These are phyloP conservation scores for Rotaria sp. DNA, from an alignment of 2,888 invertebrate genomes.

Conservation along the genomic window DNA sequence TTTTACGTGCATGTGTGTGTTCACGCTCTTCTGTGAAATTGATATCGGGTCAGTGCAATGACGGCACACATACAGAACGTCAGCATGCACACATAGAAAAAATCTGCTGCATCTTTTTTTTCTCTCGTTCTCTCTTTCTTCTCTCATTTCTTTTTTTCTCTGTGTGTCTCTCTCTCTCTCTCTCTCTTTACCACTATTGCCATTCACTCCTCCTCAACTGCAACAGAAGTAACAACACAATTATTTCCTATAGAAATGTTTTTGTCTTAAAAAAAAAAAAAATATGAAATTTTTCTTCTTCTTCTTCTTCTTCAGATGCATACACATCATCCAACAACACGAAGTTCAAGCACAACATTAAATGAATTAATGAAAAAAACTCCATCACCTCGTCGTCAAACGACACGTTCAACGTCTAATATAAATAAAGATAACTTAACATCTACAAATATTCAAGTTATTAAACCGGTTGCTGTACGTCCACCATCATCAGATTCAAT, in stretches of 20 bases:
- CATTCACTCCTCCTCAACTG: background rate
- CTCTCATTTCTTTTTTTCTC: background rate
- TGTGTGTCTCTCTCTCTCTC: background rate
- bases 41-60: slow-evolving; percentile 20
- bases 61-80: background rate
- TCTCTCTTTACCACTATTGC: background rate
- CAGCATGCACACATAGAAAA: background rate
- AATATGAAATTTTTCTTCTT: background rate
- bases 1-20: slow-evolving; percentile 1
- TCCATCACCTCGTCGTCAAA: slow-evolving; percentile 20
- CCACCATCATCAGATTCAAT: background rate
- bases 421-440: background rate
- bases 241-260: background rate
- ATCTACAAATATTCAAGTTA: background rate
- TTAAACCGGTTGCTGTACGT: slow-evolving; percentile 11
- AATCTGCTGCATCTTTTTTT: slow-evolving; percentile 5
- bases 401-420: background rate
- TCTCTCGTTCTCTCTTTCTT: background rate
- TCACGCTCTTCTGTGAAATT: slow-evolving; percentile 27
- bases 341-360: background rate
- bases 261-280: background rate
- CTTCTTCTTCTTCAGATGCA: background rate
- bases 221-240: background rate
- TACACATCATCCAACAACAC: slow-evolving; percentile 2
- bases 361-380: background rate